phyloP scores from a whole-genome alignment of 2,888 invertebrate species.

The Adelognathus sp. region DNA sequence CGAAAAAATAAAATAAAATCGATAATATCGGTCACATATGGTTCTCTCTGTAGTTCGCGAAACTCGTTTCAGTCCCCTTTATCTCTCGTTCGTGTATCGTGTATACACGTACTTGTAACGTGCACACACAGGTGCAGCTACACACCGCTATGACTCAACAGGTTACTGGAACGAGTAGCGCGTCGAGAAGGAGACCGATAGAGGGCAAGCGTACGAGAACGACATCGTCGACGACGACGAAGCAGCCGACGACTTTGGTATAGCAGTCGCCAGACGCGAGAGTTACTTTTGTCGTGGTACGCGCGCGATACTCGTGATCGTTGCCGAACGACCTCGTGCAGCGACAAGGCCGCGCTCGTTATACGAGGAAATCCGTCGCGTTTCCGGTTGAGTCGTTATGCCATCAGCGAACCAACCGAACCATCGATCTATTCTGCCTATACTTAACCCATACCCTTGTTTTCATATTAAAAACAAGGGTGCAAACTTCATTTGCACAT shows the following conservation, averaged over 20 bases:
- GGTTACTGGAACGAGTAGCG: conserved; percentile 56
- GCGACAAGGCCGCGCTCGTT: conserved; percentile 36
- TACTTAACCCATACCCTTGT: too few relatives aligned
- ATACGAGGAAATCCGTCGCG: conserved; percentile 39
- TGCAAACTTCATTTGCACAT: too few relatives aligned
- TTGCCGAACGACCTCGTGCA: conserved; percentile 43
- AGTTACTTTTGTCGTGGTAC: conserved; percentile 43
- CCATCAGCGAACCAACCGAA: conserved; percentile 22
- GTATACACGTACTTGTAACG: conserved; percentile 48
- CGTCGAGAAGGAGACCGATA: conserved; percentile 12
- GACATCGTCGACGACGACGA: conserved; percentile 13
- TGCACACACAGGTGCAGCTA: conserved; percentile 39
- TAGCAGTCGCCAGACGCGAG: conserved; percentile 17
- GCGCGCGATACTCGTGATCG: conserved; percentile 31
- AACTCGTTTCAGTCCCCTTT: conserved; percentile 13
- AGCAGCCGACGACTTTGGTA: conserved; percentile 8
- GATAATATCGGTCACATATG: conserved; percentile 14
- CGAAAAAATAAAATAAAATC: neutral
- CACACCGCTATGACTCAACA: conserved; percentile 60
- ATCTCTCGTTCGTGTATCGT: conserved; percentile 51
- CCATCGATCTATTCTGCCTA: neutral
- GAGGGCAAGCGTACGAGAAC: conserved; percentile 22
- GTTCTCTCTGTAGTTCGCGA: conserved; percentile 4
- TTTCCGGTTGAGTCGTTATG: conserved; percentile 17
- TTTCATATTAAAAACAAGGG: too few relatives aligned